A percentile compares a stretch with the other conserved stretches of the same genome.
Conservation (phyloP, 2,888 invertebrate genomes). For the Drosophila monieri region DNA sequence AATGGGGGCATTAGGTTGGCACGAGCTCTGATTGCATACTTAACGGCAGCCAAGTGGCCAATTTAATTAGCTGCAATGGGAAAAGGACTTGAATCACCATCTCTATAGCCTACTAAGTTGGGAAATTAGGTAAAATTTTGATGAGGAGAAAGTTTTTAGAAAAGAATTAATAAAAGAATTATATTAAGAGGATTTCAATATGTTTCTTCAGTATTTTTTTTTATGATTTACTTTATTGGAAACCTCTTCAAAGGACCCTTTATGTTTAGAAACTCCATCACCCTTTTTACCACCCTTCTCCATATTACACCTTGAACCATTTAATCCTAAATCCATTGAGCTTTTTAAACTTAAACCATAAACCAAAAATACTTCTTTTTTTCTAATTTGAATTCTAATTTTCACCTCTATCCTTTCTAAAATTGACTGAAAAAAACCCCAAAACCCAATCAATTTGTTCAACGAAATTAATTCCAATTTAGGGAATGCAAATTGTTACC, state of each 20-base stretch:
- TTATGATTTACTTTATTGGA: too few species aligned
- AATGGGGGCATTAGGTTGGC: constrained; percentile 77
- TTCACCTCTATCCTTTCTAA: neutral
- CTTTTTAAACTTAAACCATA: too few species aligned
- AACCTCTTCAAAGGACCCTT: too few species aligned
- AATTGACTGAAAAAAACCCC: neutral
- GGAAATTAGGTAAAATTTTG: neutral
- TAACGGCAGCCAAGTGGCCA: constrained; percentile 58
- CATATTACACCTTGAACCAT: too few species aligned
- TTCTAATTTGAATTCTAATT: neutral
- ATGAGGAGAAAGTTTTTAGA: neutral
- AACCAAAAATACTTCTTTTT: too few species aligned
- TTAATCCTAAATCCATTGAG: too few species aligned
- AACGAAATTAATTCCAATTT: constrained; percentile 7
- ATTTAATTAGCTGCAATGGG: constrained; percentile 67
- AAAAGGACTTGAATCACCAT: constrained; percentile 5
- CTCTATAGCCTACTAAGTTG: neutral
- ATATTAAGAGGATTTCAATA: neutral
- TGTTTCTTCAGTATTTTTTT: too few species aligned
- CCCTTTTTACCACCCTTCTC: too few species aligned
- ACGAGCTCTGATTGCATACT: constrained; percentile 66
- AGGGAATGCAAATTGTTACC: constrained; percentile 7
- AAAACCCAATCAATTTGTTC: constrained; percentile 52
- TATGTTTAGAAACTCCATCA: too few species aligned
- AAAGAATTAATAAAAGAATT: neutral